phyloP scores from a whole-genome alignment of 2,888 invertebrate genomes.

The Teinopalpus imperialis region DNA sequence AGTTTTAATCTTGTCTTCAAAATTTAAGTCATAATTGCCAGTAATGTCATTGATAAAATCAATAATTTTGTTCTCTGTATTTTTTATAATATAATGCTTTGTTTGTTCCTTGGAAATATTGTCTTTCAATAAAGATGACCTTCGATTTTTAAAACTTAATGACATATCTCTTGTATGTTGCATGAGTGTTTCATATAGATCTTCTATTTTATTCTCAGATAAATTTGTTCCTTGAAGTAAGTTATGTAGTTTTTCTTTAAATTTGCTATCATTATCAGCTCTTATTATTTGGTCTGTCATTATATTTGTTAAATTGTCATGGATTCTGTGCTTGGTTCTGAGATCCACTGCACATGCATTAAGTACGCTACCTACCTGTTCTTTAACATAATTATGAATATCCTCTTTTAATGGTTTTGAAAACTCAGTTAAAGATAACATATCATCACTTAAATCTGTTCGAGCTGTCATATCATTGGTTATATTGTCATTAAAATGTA shows the following conservation, averaged over 20 bases:
- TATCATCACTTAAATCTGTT: not conserved
- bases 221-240: conserved; percentile 15
- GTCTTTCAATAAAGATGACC: not conserved
- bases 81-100: not conserved
- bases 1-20: not conserved
- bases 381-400: conserved; percentile 9
- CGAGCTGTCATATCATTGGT: not conserved
- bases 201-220: conserved; percentile 14
- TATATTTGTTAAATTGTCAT: conserved; percentile 12
- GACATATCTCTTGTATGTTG: conserved; percentile 6
- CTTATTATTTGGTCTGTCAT: conserved; percentile 18
- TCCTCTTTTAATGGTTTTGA: not conserved
- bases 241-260: conserved; percentile 12
- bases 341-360: not conserved
- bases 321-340: not conserved
- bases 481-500: not conserved
- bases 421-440: not conserved
- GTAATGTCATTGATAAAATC: conserved; percentile 7
- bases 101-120: not conserved
- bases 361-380: conserved; percentile 6
- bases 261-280: not conserved
- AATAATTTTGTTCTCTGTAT: conserved; percentile 13
- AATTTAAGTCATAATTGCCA: not conserved
- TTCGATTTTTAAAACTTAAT: conserved; percentile 11
- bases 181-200: conserved; percentile 13